These are phyloP conservation scores for Pipa parva DNA, from an alignment of 2,113 vertebrate species.

Conservation along the genomic window DNA sequence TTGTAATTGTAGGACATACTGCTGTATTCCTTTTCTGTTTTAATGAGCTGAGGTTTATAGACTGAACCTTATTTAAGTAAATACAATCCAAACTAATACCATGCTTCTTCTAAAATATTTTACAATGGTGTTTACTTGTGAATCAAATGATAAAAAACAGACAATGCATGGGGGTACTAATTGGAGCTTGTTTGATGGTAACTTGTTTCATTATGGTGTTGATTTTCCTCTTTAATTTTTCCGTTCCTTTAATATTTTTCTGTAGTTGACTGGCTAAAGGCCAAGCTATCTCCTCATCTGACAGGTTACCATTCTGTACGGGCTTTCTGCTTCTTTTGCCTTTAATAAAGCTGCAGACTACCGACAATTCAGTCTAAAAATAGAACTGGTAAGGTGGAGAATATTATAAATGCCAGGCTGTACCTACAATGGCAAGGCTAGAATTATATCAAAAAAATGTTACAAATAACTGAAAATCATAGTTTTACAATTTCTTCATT, in stretches of 20 bases:
- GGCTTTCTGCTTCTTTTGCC: slow-evolving; percentile 63
- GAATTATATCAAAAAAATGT: too few species aligned
- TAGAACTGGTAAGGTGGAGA: slow-evolving; percentile 72
- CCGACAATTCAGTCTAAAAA: slow-evolving; percentile 86
- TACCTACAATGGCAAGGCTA: neutral
- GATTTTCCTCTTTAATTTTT: slow-evolving; percentile 50
- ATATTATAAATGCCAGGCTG: neutral
- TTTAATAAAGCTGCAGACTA: slow-evolving; percentile 77
- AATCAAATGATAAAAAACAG: neutral
- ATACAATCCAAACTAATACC: too few species aligned
- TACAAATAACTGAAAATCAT: too few species aligned
- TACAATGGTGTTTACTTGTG: neutral
- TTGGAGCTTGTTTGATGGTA: slow-evolving; percentile 57
- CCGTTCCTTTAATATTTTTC: slow-evolving; percentile 58
- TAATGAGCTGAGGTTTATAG: neutral
- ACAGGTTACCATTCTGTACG: slow-evolving; percentile 56
- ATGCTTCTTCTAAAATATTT: neutral
- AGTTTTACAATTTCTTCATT: too few species aligned
- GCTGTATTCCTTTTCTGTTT: neutral
- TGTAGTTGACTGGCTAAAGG: slow-evolving; percentile 70
- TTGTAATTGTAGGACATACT: too few species aligned
- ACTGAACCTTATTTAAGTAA: neutral
- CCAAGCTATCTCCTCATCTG: slow-evolving; percentile 61
- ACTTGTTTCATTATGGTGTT: slow-evolving; percentile 54
- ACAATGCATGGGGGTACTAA: neutral